phyloP scores from a whole-genome alignment of 2,888 invertebrate genomes.

The Sussaba pulchella region DNA sequence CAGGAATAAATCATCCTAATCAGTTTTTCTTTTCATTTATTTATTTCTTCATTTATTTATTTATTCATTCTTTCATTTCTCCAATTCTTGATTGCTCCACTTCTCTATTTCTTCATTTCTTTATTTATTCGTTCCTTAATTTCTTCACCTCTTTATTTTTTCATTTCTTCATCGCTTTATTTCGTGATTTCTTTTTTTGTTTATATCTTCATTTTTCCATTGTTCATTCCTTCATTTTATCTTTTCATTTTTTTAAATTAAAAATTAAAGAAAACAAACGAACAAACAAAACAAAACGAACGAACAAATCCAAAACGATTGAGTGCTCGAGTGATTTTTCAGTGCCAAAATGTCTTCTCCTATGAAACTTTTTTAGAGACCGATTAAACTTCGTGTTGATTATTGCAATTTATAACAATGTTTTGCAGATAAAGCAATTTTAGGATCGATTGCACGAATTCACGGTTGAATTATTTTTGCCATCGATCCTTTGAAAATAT shows the following conservation, averaged over 20 bases:
- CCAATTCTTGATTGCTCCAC: too few species aligned
- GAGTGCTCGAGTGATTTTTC: slow-evolving; percentile 5
- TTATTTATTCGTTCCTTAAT: too few species aligned
- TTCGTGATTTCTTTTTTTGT: too few species aligned
- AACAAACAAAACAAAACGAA: too few species aligned
- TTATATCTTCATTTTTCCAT: too few species aligned
- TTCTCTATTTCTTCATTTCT: too few species aligned
- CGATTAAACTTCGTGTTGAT: slow-evolving; percentile 15
- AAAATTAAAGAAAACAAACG: too few species aligned
- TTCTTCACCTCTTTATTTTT: too few species aligned
- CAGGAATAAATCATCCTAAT: slow-evolving; percentile 45
- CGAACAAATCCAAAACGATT: neutral
- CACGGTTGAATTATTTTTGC: slow-evolving; percentile 22
- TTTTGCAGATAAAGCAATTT: neutral
- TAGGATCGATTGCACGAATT: slow-evolving; percentile 51
- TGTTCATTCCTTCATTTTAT: neutral
- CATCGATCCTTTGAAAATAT: slow-evolving; percentile 38
- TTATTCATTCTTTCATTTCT: too few species aligned
- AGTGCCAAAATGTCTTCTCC: slow-evolving; percentile 8
- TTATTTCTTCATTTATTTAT: neutral
- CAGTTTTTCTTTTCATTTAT: neutral
- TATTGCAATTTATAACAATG: neutral
- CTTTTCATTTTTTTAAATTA: slow-evolving; percentile 8
- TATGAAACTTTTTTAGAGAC: slow-evolving; percentile 44
- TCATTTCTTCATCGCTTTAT: too few species aligned